These are phyloP conservation scores for Cataglyphis albicans DNA, from an alignment of 2,888 invertebrate genomes.

Conservation along the genomic window DNA sequence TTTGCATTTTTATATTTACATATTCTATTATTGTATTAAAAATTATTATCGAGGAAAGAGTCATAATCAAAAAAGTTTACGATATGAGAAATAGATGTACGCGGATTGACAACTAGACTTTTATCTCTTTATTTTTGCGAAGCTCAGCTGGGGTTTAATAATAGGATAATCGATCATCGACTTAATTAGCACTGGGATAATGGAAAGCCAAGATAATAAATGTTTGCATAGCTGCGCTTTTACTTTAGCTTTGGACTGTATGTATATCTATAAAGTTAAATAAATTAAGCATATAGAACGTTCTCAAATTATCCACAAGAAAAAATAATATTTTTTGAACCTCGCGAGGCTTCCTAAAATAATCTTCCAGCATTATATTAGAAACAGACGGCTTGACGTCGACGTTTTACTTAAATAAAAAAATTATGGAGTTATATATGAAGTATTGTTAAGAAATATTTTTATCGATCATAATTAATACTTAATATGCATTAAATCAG, in stretches of 20 bases:
- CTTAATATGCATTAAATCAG: not conserved
- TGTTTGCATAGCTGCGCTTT: not conserved
- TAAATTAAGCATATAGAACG: not conserved
- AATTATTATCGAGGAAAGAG: not conserved
- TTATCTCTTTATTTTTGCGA: not conserved
- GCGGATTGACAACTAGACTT: not conserved
- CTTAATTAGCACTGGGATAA: not conserved
- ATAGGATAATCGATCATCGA: conserved; percentile 2
- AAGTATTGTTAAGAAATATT: not conserved
- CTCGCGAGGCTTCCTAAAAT: not conserved
- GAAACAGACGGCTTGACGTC: not conserved
- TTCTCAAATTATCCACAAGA: not conserved
- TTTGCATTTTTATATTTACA: not conserved
- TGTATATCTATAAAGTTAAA: not conserved
- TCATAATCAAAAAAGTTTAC: not conserved
- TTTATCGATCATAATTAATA: conserved; percentile 1
- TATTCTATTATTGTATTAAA: not conserved
- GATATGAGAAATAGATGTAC: not conserved
- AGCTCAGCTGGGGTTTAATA: not conserved
- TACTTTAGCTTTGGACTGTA: not conserved
- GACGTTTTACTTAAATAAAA: not conserved
- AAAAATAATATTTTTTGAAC: not conserved
- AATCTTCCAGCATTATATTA: not conserved
- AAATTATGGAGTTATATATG: not conserved
- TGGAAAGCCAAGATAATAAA: conserved; percentile 4